phyloP scores from a whole-genome alignment of 2,113 vertebrate genomes.

The Forbesichthys agassizii region DNA sequence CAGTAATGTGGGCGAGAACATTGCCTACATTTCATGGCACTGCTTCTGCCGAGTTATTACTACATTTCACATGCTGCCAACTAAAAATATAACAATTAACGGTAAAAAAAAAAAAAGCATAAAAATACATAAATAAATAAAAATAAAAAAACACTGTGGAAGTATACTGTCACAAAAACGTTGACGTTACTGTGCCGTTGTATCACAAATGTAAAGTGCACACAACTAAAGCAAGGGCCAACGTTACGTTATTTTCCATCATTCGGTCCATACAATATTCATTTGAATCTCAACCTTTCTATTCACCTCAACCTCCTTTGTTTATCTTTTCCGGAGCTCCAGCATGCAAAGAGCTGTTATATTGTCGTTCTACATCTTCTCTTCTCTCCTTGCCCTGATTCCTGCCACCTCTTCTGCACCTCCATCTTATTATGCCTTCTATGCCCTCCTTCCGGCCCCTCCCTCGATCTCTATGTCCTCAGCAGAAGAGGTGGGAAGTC shows the following conservation, averaged over 20 bases:
- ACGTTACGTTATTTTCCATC: neutral
- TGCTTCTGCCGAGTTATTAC: conserved; percentile 29
- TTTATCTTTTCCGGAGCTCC: too few species aligned
- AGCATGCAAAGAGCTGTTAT: too few species aligned
- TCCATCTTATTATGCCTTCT: neutral
- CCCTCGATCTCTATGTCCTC: conserved; percentile 23
- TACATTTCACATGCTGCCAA: conserved; percentile 55
- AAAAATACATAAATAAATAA: too few species aligned
- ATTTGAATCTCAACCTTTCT: too few species aligned
- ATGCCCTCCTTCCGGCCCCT: neutral
- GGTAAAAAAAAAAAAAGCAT: too few species aligned
- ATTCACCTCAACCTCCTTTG: too few species aligned
- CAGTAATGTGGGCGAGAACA: conserved; percentile 31
- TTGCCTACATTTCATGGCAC: conserved; percentile 42
- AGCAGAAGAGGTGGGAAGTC: conserved; percentile 56
- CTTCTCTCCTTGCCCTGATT: neutral
- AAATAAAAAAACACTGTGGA: conserved; percentile 48
- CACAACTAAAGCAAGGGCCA: conserved; percentile 9
- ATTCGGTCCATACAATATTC: too few species aligned
- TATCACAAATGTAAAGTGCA: too few species aligned
- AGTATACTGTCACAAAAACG: conserved; percentile 52
- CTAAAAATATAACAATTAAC: conserved; percentile 25
- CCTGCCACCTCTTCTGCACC: neutral
- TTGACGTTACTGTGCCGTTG: too few species aligned
- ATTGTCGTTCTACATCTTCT: conserved; percentile 14